These are phyloP conservation scores for Scaptomyza pallida DNA, from an alignment of 1,140 invertebrate species.

Conservation along the genomic window DNA sequence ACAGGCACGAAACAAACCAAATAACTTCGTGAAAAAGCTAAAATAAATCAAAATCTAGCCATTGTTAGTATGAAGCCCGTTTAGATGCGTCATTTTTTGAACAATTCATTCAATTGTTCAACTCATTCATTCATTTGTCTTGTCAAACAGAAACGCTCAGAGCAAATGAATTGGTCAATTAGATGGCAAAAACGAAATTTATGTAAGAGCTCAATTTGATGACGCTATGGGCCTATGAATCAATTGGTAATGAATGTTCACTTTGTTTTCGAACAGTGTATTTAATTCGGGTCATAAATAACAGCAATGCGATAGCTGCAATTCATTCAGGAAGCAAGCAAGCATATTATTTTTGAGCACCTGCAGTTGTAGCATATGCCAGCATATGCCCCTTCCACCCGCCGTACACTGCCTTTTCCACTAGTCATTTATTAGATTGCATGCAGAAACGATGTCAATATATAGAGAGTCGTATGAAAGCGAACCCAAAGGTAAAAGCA, in stretches of 20 bases:
- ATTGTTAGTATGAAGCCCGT: no score
- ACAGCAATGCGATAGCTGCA: constrained; percentile 25
- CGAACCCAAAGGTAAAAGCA: constrained; percentile 32
- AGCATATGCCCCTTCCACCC: not conserved
- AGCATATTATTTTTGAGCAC: constrained; percentile 30
- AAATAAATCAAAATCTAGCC: no score
- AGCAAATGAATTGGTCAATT: constrained; percentile 12
- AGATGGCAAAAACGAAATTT: not conserved
- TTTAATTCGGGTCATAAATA: constrained; percentile 41
- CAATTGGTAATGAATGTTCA: constrained; percentile 1
- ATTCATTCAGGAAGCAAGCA: constrained; percentile 26
- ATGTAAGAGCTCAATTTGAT: constrained; percentile 14
- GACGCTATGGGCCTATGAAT: constrained; percentile 2
- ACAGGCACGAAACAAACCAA: no score
- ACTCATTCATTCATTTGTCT: not conserved
- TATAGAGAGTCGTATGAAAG: constrained; percentile 15
- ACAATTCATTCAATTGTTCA: no score
- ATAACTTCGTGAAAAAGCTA: no score
- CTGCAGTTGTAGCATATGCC: constrained; percentile 28
- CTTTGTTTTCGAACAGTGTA: constrained; percentile 10
- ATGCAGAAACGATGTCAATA: constrained; percentile 62
- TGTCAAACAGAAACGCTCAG: not conserved
- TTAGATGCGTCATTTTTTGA: no score
- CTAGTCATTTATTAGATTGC: constrained; percentile 67
- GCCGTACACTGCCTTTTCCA: not conserved